These are phyloP conservation scores for Hemicrepidius hirtus DNA, from an alignment of 2,888 invertebrate genomes.

Conservation along the genomic window DNA sequence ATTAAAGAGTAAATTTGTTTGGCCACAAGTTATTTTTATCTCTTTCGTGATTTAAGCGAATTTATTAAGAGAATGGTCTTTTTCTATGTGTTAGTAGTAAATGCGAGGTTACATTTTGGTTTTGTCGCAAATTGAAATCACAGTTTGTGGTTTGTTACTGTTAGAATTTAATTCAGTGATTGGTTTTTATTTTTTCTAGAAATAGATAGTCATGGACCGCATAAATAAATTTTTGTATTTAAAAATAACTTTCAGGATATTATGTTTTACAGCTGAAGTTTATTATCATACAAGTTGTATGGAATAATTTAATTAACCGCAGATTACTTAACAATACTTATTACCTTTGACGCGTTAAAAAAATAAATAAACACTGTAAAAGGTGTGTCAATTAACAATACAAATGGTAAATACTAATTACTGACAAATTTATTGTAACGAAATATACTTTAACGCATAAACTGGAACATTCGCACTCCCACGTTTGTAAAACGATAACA, in stretches of 20 bases:
- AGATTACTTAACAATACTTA: neutral
- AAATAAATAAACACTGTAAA: neutral
- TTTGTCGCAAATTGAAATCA: too few species aligned
- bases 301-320: neutral
- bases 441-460: neutral
- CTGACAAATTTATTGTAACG: neutral
- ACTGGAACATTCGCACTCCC: neutral
- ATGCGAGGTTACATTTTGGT: too few species aligned
- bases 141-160: too few species aligned
- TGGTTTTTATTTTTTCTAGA: too few species aligned
- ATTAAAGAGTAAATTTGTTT: slow-evolving; percentile 8
- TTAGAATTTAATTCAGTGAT: too few species aligned
- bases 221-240: too few species aligned
- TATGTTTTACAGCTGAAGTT: too few species aligned
- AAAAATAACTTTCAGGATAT: too few species aligned
- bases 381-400: neutral
- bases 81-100: too few species aligned
- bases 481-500: neutral
- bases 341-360: neutral
- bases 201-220: too few species aligned
- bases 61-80: too few species aligned
- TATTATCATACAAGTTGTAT: neutral
- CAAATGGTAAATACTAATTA: slow-evolving; percentile 6
- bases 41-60: neutral
- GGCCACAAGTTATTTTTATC: neutral